Evolutionary conservation across 1,140 invertebrate species (phyloP).

Genomic region (Saccostrea glomerata): DNA sequence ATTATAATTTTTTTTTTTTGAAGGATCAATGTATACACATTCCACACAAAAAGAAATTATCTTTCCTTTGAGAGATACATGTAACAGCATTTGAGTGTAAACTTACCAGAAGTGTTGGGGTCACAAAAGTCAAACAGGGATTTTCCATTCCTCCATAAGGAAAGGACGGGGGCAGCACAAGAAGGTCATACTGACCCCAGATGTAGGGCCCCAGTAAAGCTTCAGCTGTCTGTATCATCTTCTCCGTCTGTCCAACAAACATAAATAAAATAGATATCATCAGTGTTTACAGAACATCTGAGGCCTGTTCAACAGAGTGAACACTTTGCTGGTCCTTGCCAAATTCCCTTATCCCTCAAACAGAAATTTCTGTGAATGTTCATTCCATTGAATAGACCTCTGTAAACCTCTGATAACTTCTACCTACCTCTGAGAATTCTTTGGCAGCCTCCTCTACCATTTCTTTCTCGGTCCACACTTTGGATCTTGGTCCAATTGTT

Average conservation of each 20-base stretch:
- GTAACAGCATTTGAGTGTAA: too few relatives aligned
- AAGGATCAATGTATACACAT: too few relatives aligned
- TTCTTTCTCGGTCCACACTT: slow-evolving; percentile 94
- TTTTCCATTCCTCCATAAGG: slow-evolving; percentile 99
- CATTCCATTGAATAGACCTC: too few relatives aligned
- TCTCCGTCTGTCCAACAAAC: slow-evolving; percentile 84
- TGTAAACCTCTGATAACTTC: background rate
- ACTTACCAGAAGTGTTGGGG: slow-evolving; percentile 89
- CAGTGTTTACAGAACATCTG: background rate
- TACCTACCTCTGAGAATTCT: slow-evolving; percentile 88
- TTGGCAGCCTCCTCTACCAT: slow-evolving; percentile 90
- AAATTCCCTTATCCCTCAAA: too few relatives aligned
- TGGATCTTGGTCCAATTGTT: slow-evolving; percentile 87
- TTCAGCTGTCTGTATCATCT: slow-evolving; percentile 91
- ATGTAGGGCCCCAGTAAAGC: slow-evolving; percentile 80
- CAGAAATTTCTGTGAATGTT: too few relatives aligned
- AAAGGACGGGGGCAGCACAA: slow-evolving; percentile 95
- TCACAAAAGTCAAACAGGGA: slow-evolving; percentile 96
- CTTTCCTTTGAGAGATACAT: too few relatives aligned
- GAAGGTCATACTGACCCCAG: slow-evolving; percentile 87
- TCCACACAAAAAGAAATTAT: too few relatives aligned
- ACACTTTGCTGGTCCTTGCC: too few relatives aligned
- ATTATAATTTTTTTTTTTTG: too few relatives aligned
- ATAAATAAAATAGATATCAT: background rate
- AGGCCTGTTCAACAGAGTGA: too few relatives aligned